Evolutionary conservation across 2,113 vertebrate species (phyloP), one percentile per base, ranked within the genome.

Genomic region (Rhabdomys dilectus): DNA sequence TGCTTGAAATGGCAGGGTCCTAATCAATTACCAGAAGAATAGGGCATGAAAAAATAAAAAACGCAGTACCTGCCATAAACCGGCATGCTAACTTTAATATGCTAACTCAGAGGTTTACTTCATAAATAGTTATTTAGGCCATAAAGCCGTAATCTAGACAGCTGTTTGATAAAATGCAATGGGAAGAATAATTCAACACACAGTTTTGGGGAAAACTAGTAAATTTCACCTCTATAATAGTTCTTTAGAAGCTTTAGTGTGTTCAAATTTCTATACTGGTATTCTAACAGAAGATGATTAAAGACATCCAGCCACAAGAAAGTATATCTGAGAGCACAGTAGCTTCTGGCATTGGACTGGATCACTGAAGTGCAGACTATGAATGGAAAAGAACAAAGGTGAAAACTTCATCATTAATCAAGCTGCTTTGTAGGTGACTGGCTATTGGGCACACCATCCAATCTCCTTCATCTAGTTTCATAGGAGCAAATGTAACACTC

Each of bases 381-480:
- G 77, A 97, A 94, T 96, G 68, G 81, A 91, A 80, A 53, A 91
- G 91, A 64, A 77, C 84, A 96, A 85, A 89, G 89, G 86, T 89
- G 96, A 89, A 82, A 84, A 36, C n/a, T 26, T 88, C 68, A n/a
- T 96, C 62, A 0, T 97, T 95, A 93, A 96, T 98, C 96, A 97
- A 91, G 45, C 34, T 81, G 56, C 77, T 91, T 64, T 22, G 0
- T 91, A 91, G 88, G 75, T 75, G 86, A 84, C 73, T 96, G 77
- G 39, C 60, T 94, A 51, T 72, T 91, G 82, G 73, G 72, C 86
- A 87, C 85, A 87, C 66, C 70, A 75, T 96, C 92, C 94, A 75
- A 84, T 91, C 66, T 84, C 19, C 70, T 97, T 73, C 53, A 73
- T 73, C 90, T 92, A 82, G 51, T 70, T 91, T 91, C 58, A 51